Conservation (phyloP, 1,140 invertebrate species). For the Diabrotica virgifera region DNA sequence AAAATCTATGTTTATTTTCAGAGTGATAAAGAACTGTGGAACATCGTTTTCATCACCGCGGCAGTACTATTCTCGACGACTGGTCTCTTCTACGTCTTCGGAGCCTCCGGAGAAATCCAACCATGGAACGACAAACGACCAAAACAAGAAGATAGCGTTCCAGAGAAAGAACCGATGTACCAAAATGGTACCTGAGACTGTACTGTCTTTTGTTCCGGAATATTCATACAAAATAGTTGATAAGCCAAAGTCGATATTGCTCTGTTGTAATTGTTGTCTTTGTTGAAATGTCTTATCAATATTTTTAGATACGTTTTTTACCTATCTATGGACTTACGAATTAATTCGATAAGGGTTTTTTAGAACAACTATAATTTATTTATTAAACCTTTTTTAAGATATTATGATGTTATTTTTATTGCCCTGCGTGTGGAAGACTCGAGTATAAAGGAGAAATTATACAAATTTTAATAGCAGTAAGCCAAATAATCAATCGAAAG, state of each 20-base stretch:
- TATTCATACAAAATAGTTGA: neutral
- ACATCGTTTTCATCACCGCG: constrained; percentile 75
- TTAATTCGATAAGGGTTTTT: neutral
- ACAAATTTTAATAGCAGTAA: too few relatives aligned
- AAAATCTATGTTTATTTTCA: constrained; percentile 49
- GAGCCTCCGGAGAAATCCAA: constrained; percentile 76
- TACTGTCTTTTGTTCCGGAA: neutral
- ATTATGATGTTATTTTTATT: neutral
- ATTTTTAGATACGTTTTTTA: too few relatives aligned
- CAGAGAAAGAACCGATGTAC: constrained; percentile 14
- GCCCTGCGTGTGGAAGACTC: too few relatives aligned
- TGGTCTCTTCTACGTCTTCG: constrained; percentile 66
- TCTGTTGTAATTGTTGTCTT: neutral
- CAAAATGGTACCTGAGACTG: constrained; percentile 1
- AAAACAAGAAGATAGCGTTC: constrained; percentile 10
- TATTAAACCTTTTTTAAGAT: neutral
- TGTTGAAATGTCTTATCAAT: neutral
- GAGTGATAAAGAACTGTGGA: constrained; percentile 76
- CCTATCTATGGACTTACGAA: neutral
- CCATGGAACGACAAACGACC: constrained; percentile 63
- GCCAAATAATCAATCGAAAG: too few relatives aligned
- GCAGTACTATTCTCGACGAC: constrained; percentile 63
- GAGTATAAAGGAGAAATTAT: too few relatives aligned
- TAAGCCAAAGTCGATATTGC: neutral
- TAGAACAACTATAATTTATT: neutral